Conservation (phyloP, 2,888 invertebrate species). For the Cataglyphis altisquamis region DNA sequence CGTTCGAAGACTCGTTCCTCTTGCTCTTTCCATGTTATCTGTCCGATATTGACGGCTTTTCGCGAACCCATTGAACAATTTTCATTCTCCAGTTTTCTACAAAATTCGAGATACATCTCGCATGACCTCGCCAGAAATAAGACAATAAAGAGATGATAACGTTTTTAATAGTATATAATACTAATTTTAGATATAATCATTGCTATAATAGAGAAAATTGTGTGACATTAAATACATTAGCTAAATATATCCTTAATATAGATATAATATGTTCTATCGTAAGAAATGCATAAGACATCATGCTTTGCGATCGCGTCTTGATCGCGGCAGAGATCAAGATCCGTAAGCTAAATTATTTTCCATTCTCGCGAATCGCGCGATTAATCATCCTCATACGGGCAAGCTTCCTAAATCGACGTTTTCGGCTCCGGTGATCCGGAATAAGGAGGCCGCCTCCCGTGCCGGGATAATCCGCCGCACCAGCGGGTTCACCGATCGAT, state of each 20-base stretch:
- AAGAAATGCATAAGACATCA: neutral
- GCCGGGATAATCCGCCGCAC: neutral
- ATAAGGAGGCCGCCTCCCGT: slow-evolving; percentile 3
- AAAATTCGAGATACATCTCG: neutral
- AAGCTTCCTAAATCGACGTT: slow-evolving; percentile 42
- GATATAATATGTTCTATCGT: neutral
- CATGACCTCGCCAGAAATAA: neutral
- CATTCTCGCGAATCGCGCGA: slow-evolving; percentile 40
- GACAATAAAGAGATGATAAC: neutral
- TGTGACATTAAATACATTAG: neutral
- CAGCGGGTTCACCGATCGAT: slow-evolving; percentile 39
- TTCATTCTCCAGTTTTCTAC: neutral
- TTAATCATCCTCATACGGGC: slow-evolving; percentile 39
- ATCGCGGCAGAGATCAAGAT: slow-evolving; percentile 10
- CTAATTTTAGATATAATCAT: neutral
- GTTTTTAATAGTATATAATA: neutral
- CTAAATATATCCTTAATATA: neutral
- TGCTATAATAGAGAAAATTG: neutral
- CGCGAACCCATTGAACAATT: neutral
- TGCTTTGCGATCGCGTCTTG: neutral
- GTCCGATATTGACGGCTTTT: slow-evolving; percentile 20
- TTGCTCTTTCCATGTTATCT: slow-evolving; percentile 7
- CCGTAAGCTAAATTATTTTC: slow-evolving; percentile 25
- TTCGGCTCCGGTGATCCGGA: slow-evolving; percentile 34
- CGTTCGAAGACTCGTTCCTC: slow-evolving; percentile 18